phyloP scores from a whole-genome alignment of 2,113 vertebrate species.

The Aleadryas rufinucha region DNA sequence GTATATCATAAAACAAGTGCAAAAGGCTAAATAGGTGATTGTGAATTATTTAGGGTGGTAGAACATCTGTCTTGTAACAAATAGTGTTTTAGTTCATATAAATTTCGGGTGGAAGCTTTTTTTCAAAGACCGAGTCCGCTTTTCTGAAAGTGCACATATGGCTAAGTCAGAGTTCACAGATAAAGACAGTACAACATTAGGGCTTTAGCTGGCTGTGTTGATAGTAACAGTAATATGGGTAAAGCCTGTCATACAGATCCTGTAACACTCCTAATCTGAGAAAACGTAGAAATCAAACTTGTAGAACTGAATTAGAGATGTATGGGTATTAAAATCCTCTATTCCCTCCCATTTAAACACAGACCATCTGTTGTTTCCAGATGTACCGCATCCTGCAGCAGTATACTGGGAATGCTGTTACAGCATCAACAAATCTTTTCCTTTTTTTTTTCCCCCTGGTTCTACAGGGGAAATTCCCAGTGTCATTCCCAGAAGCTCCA shows the following conservation, averaged over 20 bases:
- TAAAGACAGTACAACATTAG: constrained; percentile 51
- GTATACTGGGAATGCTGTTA: constrained; percentile 21
- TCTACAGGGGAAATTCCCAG: too few species aligned
- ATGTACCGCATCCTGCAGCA: constrained; percentile 68
- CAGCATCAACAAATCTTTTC: constrained; percentile 8
- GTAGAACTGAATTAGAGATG: constrained; percentile 72
- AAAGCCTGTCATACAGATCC: constrained; percentile 61
- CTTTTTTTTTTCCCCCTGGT: background rate
- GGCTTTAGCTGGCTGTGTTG: constrained; percentile 43
- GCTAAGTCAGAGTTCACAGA: constrained; percentile 40
- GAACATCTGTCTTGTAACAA: constrained; percentile 10
- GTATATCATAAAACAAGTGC: background rate
- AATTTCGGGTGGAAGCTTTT: constrained; percentile 7
- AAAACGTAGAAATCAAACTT: constrained; percentile 69
- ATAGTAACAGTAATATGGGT: constrained; percentile 56
- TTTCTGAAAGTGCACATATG: constrained; percentile 34
- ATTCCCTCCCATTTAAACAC: constrained; percentile 69
- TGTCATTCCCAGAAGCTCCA: constrained; percentile 31
- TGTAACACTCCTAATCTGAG: constrained; percentile 69
- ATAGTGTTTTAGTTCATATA: background rate
- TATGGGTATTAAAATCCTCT: constrained; percentile 73
- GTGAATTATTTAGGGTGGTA: background rate
- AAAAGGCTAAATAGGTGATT: constrained; percentile 6
- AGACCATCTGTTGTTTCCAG: constrained; percentile 80
- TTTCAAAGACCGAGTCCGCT: constrained; percentile 14